Evolutionary conservation across 2,113 vertebrate genomes (phyloP).

Genomic region (Bostrychus sinensis): DNA sequence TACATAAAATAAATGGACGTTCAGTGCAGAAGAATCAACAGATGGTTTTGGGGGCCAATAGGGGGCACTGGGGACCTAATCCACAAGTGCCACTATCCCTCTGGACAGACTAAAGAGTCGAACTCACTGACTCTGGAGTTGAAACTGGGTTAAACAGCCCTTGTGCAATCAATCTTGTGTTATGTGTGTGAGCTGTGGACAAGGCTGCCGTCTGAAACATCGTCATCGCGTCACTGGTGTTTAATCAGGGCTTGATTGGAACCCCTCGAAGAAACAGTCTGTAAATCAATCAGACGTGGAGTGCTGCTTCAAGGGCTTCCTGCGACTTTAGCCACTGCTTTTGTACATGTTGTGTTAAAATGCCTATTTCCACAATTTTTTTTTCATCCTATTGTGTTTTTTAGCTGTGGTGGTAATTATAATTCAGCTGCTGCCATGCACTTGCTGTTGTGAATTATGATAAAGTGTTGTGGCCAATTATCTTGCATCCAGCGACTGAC

Average conservation of each 20-base stretch:
- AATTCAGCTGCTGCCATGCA: constrained; percentile 28
- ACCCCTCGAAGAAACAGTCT: constrained; percentile 61
- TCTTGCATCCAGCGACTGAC: constrained; percentile 51
- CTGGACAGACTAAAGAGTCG: constrained; percentile 22
- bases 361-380: constrained; percentile 10
- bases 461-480: constrained; percentile 63
- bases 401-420: constrained; percentile 42
- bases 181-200: constrained; percentile 28
- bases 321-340: constrained; percentile 17
- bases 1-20: constrained; percentile 25
- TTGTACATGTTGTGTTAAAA: constrained; percentile 10
- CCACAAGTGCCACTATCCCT: constrained; percentile 45
- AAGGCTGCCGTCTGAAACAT: constrained; percentile 46
- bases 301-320: constrained; percentile 57
- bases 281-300: constrained; percentile 70
- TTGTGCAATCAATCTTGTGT: constrained; percentile 57
- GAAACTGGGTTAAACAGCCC: constrained; percentile 51
- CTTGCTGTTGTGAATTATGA: constrained; percentile 50
- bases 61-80: constrained; percentile 80
- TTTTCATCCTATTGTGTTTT: constrained; percentile 31
- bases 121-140: constrained; percentile 38
- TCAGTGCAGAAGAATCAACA: constrained; percentile 61
- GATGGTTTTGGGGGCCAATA: constrained; percentile 77
- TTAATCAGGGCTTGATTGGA: constrained; percentile 77
- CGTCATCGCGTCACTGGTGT: constrained; percentile 57